Evolutionary conservation across 1,140 invertebrate genomes (phyloP), one percentile per base, ranked within the genome.

Genomic region (Drosophila bifasciata): DNA sequence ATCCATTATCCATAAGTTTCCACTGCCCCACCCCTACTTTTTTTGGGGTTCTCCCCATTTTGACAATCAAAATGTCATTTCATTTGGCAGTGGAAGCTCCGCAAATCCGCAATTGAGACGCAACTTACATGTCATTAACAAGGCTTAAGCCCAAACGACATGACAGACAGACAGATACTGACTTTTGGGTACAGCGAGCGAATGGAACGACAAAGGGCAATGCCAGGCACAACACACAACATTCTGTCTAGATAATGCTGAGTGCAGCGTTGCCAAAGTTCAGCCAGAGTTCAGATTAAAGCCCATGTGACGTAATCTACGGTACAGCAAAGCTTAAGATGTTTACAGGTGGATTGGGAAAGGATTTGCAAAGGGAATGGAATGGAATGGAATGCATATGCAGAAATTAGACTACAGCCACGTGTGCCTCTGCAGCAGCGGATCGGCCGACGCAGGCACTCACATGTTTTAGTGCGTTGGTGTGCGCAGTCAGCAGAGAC

Each of bases 101-200:
- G 68, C 68, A 85, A 85, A 86, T 85, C 80, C 81, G 81, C 81
- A 81, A 86, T 85, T 85, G 80, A 85, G 80, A 81, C 80, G 57
- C 77, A 86, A 86, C 81, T 85, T 85, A 86, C 80, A 85, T 66
- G 80, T 86, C 81, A 85, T 85, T 85, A 85, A 74, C 81, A 77
- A 56, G 77, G 74, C 78, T 86, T 86, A 86, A 62, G 52, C 51
- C 51, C 46, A 25, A 43, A 45, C 48, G 51, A 64, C 56, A 78
- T 68, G 62, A 56, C 68, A 79, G 55, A 32, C 39, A 46, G 19
- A 51, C 46, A 60, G 36, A 48, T 43, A 52, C 52, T 58, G 7
- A 19, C 49, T 23, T 16, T 45, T 39, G n/a, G 32, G 23, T 13
- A 28, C 9, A 46, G 32, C 46, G 40, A n/a, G n/a, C n/a, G n/a